A percentile compares a stretch with the other conserved stretches of the same genome.
Conservation (phyloP, 1,140 invertebrate species). For the Carcinoscorpius rotundicauda region DNA sequence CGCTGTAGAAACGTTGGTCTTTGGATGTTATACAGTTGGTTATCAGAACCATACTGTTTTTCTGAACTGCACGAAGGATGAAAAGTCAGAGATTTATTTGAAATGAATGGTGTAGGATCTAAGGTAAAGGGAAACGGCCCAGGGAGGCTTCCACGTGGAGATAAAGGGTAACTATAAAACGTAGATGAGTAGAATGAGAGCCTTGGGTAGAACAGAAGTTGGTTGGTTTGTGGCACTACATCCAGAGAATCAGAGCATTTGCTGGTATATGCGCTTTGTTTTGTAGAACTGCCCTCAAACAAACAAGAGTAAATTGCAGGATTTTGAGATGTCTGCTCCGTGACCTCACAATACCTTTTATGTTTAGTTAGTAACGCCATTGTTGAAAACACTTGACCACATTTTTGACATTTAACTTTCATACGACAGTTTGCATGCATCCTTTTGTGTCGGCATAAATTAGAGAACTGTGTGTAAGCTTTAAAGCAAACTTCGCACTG, state of each 20-base stretch:
- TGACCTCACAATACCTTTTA: conserved; percentile 43
- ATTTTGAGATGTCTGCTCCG: conserved; percentile 33
- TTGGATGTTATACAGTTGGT: not conserved
- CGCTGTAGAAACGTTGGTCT: not conserved
- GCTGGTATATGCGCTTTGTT: too few species aligned
- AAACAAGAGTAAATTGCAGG: not conserved
- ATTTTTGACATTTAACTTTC: conserved; percentile 83
- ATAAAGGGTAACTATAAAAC: conserved; percentile 37
- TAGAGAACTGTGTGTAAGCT: conserved; percentile 99
- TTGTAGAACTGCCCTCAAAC: not conserved
- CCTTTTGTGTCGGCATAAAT: conserved; percentile 95
- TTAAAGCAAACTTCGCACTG: conserved; percentile 48
- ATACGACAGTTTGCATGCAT: conserved; percentile 84
- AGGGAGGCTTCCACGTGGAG: conserved; percentile 22
- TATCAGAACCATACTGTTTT: conserved; percentile 4
- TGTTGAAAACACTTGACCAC: conserved; percentile 78
- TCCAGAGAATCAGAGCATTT: too few species aligned
- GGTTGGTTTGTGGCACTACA: conserved; percentile 38
- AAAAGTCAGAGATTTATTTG: conserved; percentile 26
- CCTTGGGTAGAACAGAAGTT: conserved; percentile 52
- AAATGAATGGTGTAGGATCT: conserved; percentile 11
- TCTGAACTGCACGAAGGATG: not conserved
- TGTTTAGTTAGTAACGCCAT: conserved; percentile 54
- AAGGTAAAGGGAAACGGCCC: conserved; percentile 22
- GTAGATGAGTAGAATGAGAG: conserved; percentile 45